These are phyloP conservation scores for Mechanitis mazaeus DNA, from an alignment of 2,888 invertebrate genomes.

Conservation along the genomic window DNA sequence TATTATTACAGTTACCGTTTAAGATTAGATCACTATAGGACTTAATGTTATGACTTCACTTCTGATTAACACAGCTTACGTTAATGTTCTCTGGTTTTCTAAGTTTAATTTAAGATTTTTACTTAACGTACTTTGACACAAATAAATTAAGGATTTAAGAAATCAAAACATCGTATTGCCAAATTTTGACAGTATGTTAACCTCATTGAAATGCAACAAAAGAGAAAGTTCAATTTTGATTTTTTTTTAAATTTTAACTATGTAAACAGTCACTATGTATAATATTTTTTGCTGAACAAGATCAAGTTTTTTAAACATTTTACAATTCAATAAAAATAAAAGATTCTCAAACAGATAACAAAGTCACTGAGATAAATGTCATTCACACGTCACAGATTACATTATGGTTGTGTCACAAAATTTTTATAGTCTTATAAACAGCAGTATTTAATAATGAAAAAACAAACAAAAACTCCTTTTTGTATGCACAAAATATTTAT, in stretches of 20 bases:
- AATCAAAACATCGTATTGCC: conserved; percentile 23
- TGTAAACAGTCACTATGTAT: background rate
- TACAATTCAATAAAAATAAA: background rate
- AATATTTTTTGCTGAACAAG: background rate
- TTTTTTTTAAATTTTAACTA: background rate
- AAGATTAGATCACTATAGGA: conserved; percentile 11
- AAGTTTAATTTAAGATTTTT: conserved; percentile 6
- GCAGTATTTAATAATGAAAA: background rate
- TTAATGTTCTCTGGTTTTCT: background rate
- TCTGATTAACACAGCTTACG: background rate
- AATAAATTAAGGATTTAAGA: conserved; percentile 16
- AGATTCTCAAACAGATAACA: conserved; percentile 3
- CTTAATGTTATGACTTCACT: background rate
- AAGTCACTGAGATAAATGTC: conserved; percentile 2
- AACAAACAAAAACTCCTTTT: background rate
- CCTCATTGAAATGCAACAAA: conserved; percentile 11
- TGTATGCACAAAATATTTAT: too few species aligned
- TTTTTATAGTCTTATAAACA: background rate
- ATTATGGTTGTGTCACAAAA: background rate
- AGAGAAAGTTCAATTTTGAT: conserved; percentile 7
- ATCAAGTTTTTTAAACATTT: conserved; percentile 1
- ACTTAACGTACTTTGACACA: conserved; percentile 9
- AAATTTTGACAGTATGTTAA: conserved; percentile 19
- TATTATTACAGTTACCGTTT: conserved; percentile 1
- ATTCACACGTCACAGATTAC: conserved; percentile 2